Evolutionary conservation across 2,113 vertebrate genomes (phyloP).

Genomic region (Sinosuthora webbiana): DNA sequence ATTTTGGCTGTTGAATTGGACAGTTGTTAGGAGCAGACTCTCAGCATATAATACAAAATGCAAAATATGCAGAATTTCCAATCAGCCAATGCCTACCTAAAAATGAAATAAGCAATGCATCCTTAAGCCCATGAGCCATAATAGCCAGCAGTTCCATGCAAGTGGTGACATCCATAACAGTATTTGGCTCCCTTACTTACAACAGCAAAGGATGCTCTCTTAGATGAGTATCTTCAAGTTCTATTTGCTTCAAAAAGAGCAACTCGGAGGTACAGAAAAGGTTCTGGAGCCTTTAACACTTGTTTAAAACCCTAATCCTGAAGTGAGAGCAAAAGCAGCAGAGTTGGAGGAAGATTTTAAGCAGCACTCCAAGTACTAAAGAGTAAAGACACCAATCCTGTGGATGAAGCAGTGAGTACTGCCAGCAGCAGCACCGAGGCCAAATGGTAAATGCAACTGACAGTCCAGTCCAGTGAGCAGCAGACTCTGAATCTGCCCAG

Average conservation of each 20-base stretch:
- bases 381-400: neutral
- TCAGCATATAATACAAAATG: neutral
- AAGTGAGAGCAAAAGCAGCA: neutral
- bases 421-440: neutral
- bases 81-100: neutral
- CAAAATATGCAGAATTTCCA: slow-evolving; percentile 19
- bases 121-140: neutral
- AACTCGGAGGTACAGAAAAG: neutral
- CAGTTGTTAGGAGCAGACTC: neutral
- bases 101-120: neutral
- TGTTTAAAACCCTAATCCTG: neutral
- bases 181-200: neutral
- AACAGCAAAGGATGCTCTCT: slow-evolving; percentile 15
- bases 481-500: neutral
- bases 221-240: neutral
- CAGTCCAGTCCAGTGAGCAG: neutral
- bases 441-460: neutral
- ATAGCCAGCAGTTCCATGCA: neutral
- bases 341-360: neutral
- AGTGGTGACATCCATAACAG: neutral
- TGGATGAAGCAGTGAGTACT: neutral
- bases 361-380: neutral
- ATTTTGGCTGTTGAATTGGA: neutral
- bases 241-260: neutral
- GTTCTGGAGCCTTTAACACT: neutral